phyloP scores from a whole-genome alignment of 1,140 invertebrate genomes.

The Drosophila kanapiae region DNA sequence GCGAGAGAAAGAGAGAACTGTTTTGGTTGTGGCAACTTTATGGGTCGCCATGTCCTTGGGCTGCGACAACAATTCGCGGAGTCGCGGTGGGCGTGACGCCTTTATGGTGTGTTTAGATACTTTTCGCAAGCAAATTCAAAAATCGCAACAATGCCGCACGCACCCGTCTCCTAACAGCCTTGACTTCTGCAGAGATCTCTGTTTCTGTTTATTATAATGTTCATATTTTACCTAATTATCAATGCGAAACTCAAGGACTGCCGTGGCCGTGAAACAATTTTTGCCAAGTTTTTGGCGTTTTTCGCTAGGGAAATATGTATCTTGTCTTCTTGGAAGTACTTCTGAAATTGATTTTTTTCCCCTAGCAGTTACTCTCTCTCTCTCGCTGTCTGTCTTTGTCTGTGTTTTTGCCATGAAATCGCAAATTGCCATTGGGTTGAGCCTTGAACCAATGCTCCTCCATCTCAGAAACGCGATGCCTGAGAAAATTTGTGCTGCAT shows the following conservation, averaged over 20 bases:
- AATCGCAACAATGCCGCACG: slow-evolving; percentile 72
- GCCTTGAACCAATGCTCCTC: slow-evolving; percentile 46
- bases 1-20: slow-evolving; percentile 18
- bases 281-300: slow-evolving; percentile 66
- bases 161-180: slow-evolving; percentile 67
- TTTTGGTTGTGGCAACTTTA: slow-evolving; percentile 69
- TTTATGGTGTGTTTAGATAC: slow-evolving; percentile 83
- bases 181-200: slow-evolving; percentile 66
- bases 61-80: slow-evolving; percentile 30
- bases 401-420: slow-evolving; percentile 52
- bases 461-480: slow-evolving; percentile 7
- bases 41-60: slow-evolving; percentile 60
- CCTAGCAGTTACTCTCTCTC: slow-evolving; percentile 5
- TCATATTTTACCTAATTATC: slow-evolving; percentile 75
- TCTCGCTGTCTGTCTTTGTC: slow-evolving; percentile 8
- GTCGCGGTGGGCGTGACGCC: slow-evolving; percentile 79
- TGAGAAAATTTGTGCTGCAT: slow-evolving; percentile 35
- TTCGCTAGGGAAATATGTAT: slow-evolving; percentile 35
- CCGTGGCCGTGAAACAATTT: slow-evolving; percentile 59
- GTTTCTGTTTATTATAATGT: slow-evolving; percentile 29
- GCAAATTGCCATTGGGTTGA: slow-evolving; percentile 44
- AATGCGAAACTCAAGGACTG: slow-evolving; percentile 60
- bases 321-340: slow-evolving; percentile 56
- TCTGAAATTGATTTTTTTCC: slow-evolving; percentile 54
- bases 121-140: slow-evolving; percentile 78